These are phyloP conservation scores for Trinorchestia longiramus DNA, from an alignment of 1,140 invertebrate species.

Conservation along the genomic window DNA sequence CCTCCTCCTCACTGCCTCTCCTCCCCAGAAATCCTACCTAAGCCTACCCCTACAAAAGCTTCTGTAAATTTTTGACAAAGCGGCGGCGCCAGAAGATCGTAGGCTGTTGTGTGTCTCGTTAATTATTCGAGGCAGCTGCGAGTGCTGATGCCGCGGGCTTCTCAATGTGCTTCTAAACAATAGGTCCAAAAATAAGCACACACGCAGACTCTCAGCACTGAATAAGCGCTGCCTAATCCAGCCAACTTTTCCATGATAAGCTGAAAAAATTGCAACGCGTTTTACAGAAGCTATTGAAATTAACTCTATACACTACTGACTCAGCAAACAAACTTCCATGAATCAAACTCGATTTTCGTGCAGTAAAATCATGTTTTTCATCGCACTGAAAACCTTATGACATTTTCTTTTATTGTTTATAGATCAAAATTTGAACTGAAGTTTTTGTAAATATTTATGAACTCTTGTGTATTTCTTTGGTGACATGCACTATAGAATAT, in stretches of 20 bases:
- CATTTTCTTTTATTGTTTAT: too few species aligned
- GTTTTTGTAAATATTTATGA: too few species aligned
- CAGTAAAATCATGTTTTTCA: not conserved
- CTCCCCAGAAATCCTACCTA: not conserved
- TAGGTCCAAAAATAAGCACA: not conserved
- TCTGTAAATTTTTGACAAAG: conserved; percentile 23
- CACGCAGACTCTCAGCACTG: not conserved
- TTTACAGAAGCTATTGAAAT: not conserved
- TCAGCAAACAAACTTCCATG: not conserved
- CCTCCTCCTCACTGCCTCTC: not conserved
- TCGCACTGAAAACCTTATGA: too few species aligned
- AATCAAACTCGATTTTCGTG: not conserved
- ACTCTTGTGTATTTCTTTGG: too few species aligned
- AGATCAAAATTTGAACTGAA: too few species aligned
- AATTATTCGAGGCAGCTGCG: conserved; percentile 16
- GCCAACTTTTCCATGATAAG: not conserved
- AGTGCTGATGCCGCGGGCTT: not conserved
- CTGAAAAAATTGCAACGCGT: not conserved
- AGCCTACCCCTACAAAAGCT: conserved; percentile 15
- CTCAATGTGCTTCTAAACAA: conserved; percentile 18
- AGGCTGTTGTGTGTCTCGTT: not conserved
- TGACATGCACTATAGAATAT: too few species aligned
- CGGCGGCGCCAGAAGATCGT: not conserved
- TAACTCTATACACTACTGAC: not conserved
- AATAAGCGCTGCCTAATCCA: not conserved